These are phyloP conservation scores for Aphaenogaster rudis DNA, from an alignment of 1,140 invertebrate genomes.

Conservation along the genomic window DNA sequence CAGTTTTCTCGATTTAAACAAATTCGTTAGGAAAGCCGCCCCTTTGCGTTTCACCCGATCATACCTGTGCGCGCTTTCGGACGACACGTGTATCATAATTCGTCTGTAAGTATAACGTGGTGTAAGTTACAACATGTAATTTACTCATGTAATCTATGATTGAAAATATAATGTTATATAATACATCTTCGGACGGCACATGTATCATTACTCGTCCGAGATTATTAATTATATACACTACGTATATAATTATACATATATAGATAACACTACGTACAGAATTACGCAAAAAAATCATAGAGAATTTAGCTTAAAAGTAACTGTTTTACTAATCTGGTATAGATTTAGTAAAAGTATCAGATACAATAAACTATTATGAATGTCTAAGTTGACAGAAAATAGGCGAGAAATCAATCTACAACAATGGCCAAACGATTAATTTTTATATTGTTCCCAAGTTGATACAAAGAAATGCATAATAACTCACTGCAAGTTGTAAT, in stretches of 20 bases:
- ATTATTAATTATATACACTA: neutral
- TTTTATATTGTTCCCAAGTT: conserved; percentile 1
- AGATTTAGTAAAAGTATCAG: neutral
- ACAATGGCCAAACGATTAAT: neutral
- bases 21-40: conserved; percentile 81
- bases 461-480: neutral
- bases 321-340: neutral
- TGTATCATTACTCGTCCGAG: neutral
- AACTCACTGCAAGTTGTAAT: neutral
- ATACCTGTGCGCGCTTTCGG: conserved; percentile 81
- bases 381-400: neutral
- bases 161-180: neutral
- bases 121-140: neutral
- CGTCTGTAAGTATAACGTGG: conserved; percentile 70
- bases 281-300: neutral
- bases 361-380: neutral
- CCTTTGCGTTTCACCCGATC: conserved; percentile 84
- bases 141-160: neutral
- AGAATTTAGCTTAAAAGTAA: neutral
- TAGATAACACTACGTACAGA: neutral
- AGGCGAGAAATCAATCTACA: neutral
- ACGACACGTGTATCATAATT: conserved; percentile 85
- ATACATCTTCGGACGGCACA: neutral
- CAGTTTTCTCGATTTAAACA: conserved; percentile 83
- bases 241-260: neutral